Evolutionary conservation across 2,797 vertebrate genomes (phyloP), one percentile per base, ranked within the genome.

Genomic region (Manis pentadactyla): DNA sequence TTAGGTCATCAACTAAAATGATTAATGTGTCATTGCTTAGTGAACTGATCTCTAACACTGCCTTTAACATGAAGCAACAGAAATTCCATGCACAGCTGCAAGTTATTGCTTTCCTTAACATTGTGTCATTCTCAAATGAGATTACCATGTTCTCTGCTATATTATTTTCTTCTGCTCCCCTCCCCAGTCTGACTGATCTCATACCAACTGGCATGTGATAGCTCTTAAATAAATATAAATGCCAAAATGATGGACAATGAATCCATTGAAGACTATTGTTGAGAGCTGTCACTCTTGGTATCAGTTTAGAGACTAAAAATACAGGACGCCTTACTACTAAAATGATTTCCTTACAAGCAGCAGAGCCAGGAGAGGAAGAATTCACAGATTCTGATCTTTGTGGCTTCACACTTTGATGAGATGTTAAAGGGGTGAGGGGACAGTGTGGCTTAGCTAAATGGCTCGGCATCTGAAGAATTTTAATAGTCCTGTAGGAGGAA

Each of bases 261-360:
- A 14, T 57, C 4, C 31, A 25, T 2, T 4, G 4, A 1, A 46
- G 49, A 34, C 18, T 21, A 4, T 1, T 2, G 8, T 49, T 21
- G 55, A 90, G 46, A 59, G 57, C 55, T 39, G 29, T 39, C 18
- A 5, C 59, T 64, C 10, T 51, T 3, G 27, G 39, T 27, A 11
- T 79, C 69, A 29, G 61, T 57, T 23, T 9, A 87, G 86, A 94
- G 75, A 59, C 46, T 27, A 37, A 78, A 64, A 85, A 23, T 11
- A n/a, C 46, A 0, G 69, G 71, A 69, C 34, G 55, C 37, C 23
- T 42, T 23, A 63, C 55, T 5, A 8, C 11, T 0, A 2, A 51
- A 9, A 15, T 2, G 27, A 82, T 39, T 86, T 77, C 82, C 85
- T 57, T 21, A 4, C 11, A 51, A 83, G 81, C 46, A 57, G 18